Conservation (phyloP, 2,888 invertebrate genomes). For the Cyrtodaria siliqua region DNA sequence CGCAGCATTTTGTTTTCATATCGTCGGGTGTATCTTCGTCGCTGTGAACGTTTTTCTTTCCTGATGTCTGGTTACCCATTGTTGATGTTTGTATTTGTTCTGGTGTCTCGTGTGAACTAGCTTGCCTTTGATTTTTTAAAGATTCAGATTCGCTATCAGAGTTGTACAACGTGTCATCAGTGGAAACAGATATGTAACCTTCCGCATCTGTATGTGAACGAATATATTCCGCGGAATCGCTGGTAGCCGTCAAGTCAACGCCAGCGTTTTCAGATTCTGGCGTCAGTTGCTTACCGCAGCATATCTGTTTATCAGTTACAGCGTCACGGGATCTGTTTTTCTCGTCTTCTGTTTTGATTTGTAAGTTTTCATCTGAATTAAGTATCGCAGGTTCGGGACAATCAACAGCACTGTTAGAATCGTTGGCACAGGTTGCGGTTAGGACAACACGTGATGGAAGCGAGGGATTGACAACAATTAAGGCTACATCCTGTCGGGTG, state of each 20-base stretch:
- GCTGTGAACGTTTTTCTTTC: constrained; percentile 22
- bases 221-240: neutral
- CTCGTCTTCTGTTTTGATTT: too few species aligned
- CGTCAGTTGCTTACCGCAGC: too few species aligned
- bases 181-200: constrained; percentile 28
- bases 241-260: too few species aligned
- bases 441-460: too few species aligned
- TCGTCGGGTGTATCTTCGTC: constrained; percentile 54
- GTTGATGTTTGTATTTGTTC: constrained; percentile 1
- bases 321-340: too few species aligned
- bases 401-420: too few species aligned
- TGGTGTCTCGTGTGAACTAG: too few species aligned
- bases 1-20: constrained; percentile 53
- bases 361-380: too few species aligned
- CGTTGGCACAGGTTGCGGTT: too few species aligned
- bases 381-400: too few species aligned
- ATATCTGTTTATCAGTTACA: too few species aligned
- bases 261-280: too few species aligned
- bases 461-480: constrained; percentile 35
- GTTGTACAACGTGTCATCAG: constrained; percentile 42
- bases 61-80: constrained; percentile 53
- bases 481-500: constrained; percentile 37
- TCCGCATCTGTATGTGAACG: constrained; percentile 6
- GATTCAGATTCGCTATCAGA: constrained; percentile 21
- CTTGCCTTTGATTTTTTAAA: neutral